A percentile compares a stretch with the other conserved stretches of the same genome.
These are phyloP conservation scores for Leptocoma aspasia DNA, from an alignment of 2,113 vertebrate genomes.

Conservation along the genomic window DNA sequence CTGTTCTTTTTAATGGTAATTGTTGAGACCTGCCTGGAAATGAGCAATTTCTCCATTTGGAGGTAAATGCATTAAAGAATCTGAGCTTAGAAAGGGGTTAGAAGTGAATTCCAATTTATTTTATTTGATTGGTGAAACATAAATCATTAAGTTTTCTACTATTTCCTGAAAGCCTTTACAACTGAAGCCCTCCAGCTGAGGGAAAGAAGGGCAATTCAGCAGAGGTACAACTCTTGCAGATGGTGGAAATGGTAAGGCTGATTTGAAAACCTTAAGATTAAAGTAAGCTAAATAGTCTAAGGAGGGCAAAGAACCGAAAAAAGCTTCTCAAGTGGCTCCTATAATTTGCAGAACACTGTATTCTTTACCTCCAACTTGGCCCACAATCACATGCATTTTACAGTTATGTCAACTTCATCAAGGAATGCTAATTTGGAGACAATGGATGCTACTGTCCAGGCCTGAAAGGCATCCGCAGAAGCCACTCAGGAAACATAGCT, in stretches of 20 bases:
- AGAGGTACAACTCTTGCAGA: background rate
- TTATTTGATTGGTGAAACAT: background rate
- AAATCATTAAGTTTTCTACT: background rate
- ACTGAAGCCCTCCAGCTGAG: background rate
- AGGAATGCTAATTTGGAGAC: conserved; percentile 4
- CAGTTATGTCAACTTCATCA: background rate
- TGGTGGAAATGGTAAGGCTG: background rate
- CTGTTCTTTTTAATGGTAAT: background rate
- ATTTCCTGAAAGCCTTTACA: background rate
- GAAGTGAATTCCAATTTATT: background rate
- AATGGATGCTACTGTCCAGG: background rate
- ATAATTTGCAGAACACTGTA: background rate
- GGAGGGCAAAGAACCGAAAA: background rate
- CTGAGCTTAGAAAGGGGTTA: background rate
- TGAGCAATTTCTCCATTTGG: background rate
- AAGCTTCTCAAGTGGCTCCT: background rate
- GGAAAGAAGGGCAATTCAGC: background rate
- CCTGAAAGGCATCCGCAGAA: background rate
- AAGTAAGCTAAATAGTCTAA: background rate
- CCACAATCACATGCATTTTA: background rate
- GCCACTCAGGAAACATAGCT: background rate
- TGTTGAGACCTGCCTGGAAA: background rate
- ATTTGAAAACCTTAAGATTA: background rate
- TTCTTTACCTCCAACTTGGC: background rate
- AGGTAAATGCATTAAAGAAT: background rate